Percentiles rank a stretch among this genome's conserved stretches.
Evolutionary conservation across 2,113 vertebrate genomes (phyloP).

Genomic region (Perognathus longimembris): DNA sequence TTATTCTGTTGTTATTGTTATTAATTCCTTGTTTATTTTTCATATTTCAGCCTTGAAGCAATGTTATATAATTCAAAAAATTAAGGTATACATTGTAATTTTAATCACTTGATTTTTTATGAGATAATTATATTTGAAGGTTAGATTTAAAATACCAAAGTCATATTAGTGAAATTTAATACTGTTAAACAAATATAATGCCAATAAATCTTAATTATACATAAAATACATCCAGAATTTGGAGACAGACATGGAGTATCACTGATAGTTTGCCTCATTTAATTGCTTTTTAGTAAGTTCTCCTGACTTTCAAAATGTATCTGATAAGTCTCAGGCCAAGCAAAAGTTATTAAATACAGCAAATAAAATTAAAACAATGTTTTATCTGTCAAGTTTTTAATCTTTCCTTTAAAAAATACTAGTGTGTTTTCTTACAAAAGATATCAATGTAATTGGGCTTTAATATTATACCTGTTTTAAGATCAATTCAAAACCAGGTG

Average conservation of each 20-base stretch:
- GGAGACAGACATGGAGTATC: not conserved
- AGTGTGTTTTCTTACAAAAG: not conserved
- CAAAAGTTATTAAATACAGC: not conserved
- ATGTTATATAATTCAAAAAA: conserved; percentile 5
- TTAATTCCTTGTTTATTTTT: not conserved
- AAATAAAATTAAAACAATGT: not conserved
- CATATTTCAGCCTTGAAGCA: conserved; percentile 12
- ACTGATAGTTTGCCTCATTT: not conserved
- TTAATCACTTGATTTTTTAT: conserved; percentile 56
- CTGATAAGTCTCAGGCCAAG: not conserved
- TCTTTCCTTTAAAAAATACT: not conserved
- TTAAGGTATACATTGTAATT: no score
- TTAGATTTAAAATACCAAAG: conserved; percentile 34
- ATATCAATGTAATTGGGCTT: not conserved
- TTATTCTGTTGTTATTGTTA: not conserved
- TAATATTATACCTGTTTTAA: not conserved
- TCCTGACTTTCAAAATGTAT: not conserved
- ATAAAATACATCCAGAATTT: not conserved
- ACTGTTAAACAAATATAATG: not conserved
- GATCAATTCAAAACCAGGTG: no score
- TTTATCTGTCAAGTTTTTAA: no score
- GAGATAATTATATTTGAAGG: conserved; percentile 26
- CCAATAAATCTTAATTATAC: conserved; percentile 8
- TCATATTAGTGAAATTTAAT: conserved; percentile 16
- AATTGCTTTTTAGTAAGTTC: not conserved